Conservation (phyloP, 2,113 vertebrate species). For the Motacilla tschutschensis region DNA sequence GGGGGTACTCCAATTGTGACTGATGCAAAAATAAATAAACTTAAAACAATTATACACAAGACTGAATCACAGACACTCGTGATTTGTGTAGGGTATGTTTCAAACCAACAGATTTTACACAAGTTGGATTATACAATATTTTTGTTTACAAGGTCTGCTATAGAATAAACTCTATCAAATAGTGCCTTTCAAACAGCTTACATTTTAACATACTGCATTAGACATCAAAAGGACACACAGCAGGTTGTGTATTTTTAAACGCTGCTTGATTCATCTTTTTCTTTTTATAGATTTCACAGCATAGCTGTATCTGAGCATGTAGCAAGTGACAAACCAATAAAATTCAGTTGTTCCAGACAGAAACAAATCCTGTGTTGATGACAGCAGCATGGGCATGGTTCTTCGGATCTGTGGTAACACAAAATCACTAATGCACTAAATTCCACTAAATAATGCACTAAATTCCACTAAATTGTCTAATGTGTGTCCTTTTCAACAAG, state of each 20-base stretch:
- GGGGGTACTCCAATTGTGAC: not conserved
- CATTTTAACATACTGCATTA: not conserved
- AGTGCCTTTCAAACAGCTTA: not conserved
- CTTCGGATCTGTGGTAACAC: not conserved
- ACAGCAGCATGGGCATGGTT: not conserved
- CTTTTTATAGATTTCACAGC: not conserved
- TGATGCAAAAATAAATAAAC: not conserved
- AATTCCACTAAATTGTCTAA: not conserved
- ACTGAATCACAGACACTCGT: not conserved
- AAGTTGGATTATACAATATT: not conserved
- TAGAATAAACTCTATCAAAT: not conserved
- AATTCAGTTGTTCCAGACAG: not conserved
- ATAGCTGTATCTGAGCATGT: not conserved
- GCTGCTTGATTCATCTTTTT: not conserved
- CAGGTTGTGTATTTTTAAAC: not conserved
- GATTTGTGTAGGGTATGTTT: not conserved
- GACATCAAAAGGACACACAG: not conserved
- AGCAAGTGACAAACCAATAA: not conserved
- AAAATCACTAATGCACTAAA: not conserved
- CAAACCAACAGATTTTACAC: slow-evolving; percentile 7
- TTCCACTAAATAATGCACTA: not conserved
- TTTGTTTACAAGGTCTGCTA: not conserved
- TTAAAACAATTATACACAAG: not conserved
- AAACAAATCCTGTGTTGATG: not conserved
- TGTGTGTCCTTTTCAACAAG: not conserved